phyloP scores from a whole-genome alignment of 2,797 vertebrate genomes.

The Threskiornis aethiopicus region DNA sequence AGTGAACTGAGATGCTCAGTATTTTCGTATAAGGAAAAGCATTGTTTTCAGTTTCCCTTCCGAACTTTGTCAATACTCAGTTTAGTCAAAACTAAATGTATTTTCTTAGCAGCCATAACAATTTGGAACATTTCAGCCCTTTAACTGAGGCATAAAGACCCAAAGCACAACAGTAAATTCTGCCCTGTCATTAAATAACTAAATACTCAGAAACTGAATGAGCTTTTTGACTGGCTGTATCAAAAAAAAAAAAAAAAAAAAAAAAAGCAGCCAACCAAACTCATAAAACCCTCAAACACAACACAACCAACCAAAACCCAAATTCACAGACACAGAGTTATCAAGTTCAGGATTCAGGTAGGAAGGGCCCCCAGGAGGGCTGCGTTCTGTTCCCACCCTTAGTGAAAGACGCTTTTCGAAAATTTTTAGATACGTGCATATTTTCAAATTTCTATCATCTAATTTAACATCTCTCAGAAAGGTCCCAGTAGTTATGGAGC shows the following conservation, averaged over 20 bases:
- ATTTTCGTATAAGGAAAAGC: not conserved
- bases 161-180: not conserved
- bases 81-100: not conserved
- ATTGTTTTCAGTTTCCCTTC: not conserved
- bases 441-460: rapidly evolving
- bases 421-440: rapidly evolving
- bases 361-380: not conserved
- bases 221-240: not conserved
- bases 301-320: too few species aligned
- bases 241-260: not conserved
- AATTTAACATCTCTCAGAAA: not conserved
- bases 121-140: not conserved
- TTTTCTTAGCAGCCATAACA: not conserved
- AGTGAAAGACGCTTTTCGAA: not conserved
- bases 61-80: not conserved
- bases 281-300: not conserved
- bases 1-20: not conserved
- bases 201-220: not conserved
- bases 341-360: not conserved
- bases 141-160: not conserved
- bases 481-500: rapidly evolving
- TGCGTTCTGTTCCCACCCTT: not conserved
- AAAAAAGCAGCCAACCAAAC: not conserved
- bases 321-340: not conserved
- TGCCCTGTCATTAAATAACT: not conserved